A percentile compares a stretch with the other conserved stretches of the same genome.
phyloP scores from a whole-genome alignment of 2,888 invertebrate species.

The Caenorhabditis afra region DNA sequence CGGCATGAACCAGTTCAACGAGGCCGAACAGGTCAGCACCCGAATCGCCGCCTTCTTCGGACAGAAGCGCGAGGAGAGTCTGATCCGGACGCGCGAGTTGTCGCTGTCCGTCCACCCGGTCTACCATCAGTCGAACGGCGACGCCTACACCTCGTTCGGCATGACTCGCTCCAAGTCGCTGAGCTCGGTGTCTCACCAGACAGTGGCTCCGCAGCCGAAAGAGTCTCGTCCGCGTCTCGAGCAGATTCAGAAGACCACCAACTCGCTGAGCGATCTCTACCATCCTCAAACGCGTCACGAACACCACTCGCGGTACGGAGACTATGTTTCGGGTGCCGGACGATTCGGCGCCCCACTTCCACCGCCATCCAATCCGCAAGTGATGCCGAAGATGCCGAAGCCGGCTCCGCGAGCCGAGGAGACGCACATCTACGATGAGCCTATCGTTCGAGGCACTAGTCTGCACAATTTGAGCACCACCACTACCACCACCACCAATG shows the following conservation, averaged over 20 bases:
- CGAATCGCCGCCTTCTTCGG: slow-evolving; percentile 49
- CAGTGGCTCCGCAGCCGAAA: background rate
- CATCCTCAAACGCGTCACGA: slow-evolving; percentile 22
- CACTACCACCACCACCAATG: background rate
- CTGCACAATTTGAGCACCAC: slow-evolving; percentile 1
- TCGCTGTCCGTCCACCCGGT: slow-evolving; percentile 42
- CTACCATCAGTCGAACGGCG: slow-evolving; percentile 22
- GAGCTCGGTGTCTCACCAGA: slow-evolving; percentile 19
- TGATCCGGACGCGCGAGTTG: slow-evolving; percentile 28
- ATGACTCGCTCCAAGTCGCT: slow-evolving; percentile 37
- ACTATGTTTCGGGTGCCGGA: slow-evolving; percentile 40
- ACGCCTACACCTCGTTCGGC: slow-evolving; percentile 35
- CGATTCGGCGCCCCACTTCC: slow-evolving; percentile 28
- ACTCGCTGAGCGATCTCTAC: slow-evolving; percentile 39
- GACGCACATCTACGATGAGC: slow-evolving; percentile 39
- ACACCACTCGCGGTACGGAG: slow-evolving; percentile 43
- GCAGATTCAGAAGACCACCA: slow-evolving; percentile 37
- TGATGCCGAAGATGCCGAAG: slow-evolving; percentile 38
- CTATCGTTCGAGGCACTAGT: slow-evolving; percentile 8
- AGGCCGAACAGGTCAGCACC: slow-evolving; percentile 22
- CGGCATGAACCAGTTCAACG: slow-evolving; percentile 50
- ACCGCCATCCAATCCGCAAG: slow-evolving; percentile 25
- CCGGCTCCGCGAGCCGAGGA: slow-evolving; percentile 1
- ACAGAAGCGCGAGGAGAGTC: slow-evolving; percentile 17
- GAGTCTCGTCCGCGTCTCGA: slow-evolving; percentile 9